These are phyloP conservation scores for Abramis brama DNA, from an alignment of 2,113 vertebrate species.

Conservation along the genomic window DNA sequence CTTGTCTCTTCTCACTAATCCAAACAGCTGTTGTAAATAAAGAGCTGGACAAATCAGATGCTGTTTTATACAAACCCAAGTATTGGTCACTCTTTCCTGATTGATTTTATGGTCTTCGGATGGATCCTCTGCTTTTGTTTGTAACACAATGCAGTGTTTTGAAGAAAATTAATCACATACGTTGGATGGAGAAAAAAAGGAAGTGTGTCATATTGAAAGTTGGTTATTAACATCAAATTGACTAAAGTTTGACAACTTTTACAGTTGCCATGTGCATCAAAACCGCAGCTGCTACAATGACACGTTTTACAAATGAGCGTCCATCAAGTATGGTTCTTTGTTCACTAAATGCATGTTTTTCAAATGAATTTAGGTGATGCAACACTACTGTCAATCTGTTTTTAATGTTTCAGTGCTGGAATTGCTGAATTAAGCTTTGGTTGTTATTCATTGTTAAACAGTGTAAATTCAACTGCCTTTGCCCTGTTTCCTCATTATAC, in stretches of 20 bases:
- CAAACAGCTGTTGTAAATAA: conserved; percentile 57
- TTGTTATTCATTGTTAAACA: conserved; percentile 38
- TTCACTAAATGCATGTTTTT: not conserved
- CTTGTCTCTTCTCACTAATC: conserved; percentile 41
- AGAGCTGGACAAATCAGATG: conserved; percentile 48
- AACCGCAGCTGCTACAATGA: not conserved
- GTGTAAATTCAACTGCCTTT: not conserved
- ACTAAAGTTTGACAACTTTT: not conserved
- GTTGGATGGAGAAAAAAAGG: conserved; percentile 4
- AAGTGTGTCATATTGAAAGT: conserved; percentile 1
- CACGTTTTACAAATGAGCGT: not conserved
- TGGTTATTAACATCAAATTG: not conserved
- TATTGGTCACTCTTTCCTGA: conserved; percentile 56
- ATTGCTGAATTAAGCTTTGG: not conserved
- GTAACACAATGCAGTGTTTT: conserved; percentile 4
- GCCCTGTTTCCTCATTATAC: not conserved
- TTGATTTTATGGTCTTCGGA: conserved; percentile 2
- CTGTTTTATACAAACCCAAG: conserved; percentile 21
- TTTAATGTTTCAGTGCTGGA: not conserved
- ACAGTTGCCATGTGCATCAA: not conserved
- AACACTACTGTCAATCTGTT: not conserved
- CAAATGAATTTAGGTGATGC: not conserved
- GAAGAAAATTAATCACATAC: not conserved
- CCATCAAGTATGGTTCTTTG: not conserved
- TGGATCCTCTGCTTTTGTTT: conserved; percentile 25